These are phyloP conservation scores for Nudaria mundana DNA, from an alignment of 2,888 invertebrate genomes.

Conservation along the genomic window DNA sequence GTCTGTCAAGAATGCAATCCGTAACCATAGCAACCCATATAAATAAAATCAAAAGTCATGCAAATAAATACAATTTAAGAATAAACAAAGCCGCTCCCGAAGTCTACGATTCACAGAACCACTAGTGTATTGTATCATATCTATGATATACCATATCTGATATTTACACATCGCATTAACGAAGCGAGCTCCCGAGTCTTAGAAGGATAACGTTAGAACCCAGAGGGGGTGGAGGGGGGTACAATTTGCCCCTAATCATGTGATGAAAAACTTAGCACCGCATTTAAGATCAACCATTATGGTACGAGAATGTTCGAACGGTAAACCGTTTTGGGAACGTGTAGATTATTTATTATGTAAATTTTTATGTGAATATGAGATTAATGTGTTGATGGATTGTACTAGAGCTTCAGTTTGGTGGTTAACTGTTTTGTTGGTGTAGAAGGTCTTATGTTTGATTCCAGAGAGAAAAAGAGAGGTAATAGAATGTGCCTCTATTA, in stretches of 20 bases:
- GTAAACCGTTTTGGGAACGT: slow-evolving; percentile 41
- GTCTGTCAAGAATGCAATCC: too few species aligned
- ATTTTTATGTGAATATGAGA: slow-evolving; percentile 26
- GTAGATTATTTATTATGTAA: slow-evolving; percentile 36
- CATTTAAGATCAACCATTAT: slow-evolving; percentile 33
- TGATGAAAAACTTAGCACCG: slow-evolving; percentile 74
- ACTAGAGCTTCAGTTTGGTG: slow-evolving; percentile 9
- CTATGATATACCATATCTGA: slow-evolving; percentile 41
- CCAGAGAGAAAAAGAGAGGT: too few species aligned
- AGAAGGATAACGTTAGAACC: slow-evolving; percentile 63
- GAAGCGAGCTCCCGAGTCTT: slow-evolving; percentile 50
- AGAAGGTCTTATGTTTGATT: too few species aligned
- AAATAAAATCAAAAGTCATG: too few species aligned
- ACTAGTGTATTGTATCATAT: too few species aligned
- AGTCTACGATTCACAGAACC: too few species aligned
- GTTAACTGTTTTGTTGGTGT: neutral
- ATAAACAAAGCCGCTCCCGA: too few species aligned
- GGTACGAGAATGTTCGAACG: slow-evolving; percentile 21
- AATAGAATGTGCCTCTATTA: too few species aligned
- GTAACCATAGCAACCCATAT: too few species aligned
- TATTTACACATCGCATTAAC: slow-evolving; percentile 20
- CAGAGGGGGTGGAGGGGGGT: slow-evolving; percentile 39
- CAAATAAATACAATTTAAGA: too few species aligned
- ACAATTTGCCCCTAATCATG: slow-evolving; percentile 71
- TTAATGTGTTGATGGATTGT: slow-evolving; percentile 15